A percentile compares a stretch with the other conserved stretches of the same genome.
phyloP scores from a whole-genome alignment of 2,888 invertebrate species.

The Dynastes maya region DNA sequence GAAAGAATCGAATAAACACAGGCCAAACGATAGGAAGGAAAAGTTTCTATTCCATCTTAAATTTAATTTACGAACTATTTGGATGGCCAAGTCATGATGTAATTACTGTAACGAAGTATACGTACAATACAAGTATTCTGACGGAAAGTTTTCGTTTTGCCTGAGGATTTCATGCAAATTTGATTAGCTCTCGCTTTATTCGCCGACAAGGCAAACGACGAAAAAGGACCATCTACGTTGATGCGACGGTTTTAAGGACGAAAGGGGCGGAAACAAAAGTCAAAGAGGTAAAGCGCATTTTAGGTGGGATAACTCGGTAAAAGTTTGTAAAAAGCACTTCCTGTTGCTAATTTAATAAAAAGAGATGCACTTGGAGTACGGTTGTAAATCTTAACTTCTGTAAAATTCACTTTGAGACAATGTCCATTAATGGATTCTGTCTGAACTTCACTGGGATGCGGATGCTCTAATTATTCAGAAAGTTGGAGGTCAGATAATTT shows the following conservation, averaged over 20 bases:
- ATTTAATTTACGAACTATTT: slow-evolving; percentile 45
- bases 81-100: slow-evolving; percentile 31
- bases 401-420: no score
- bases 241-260: neutral
- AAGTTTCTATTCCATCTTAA: neutral
- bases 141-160: neutral
- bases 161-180: slow-evolving; percentile 16
- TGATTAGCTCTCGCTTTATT: slow-evolving; percentile 30
- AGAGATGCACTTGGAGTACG: neutral
- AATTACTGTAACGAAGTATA: slow-evolving; percentile 38
- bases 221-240: slow-evolving; percentile 1
- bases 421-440: no score
- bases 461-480: no score
- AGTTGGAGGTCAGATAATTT: no score
- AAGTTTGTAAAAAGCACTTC: no score
- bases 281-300: neutral
- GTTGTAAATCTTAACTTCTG: no score
- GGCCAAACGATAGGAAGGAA: neutral
- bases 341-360: no score
- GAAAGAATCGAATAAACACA: slow-evolving; percentile 10
- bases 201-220: neutral
- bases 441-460: no score
- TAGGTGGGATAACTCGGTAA: no score
- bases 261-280: neutral
- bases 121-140: slow-evolving; percentile 30